A percentile compares a stretch with the other conserved stretches of the same genome.
Evolutionary conservation across 2,797 vertebrate genomes (phyloP).

Genomic region (Leptatherina wallacei): DNA sequence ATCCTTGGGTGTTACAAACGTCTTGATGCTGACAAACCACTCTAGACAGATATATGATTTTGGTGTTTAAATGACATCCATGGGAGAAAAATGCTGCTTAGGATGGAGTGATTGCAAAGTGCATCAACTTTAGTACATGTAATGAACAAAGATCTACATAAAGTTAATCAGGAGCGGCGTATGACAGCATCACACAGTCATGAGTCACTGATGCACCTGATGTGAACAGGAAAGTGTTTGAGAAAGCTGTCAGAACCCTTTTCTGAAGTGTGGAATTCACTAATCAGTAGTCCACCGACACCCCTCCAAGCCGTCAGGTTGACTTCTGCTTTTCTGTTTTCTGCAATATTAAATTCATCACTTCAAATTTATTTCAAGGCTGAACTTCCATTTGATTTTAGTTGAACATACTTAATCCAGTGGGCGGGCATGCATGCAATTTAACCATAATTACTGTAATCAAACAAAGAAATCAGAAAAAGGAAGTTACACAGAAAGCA

Average conservation of each 20-base stretch:
- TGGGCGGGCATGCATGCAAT: not conserved
- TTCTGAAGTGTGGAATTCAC: not conserved
- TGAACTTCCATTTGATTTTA: not conserved
- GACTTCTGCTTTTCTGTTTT: not conserved
- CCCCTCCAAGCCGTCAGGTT: not conserved
- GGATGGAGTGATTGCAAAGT: not conserved
- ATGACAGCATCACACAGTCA: not conserved
- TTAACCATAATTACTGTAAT: not conserved
- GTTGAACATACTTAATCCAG: not conserved
- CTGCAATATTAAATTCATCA: not conserved
- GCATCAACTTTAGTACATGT: not conserved
- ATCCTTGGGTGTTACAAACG: not conserved
- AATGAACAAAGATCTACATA: not conserved
- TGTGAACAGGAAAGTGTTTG: not conserved
- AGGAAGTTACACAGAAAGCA: not conserved
- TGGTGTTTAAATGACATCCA: not conserved
- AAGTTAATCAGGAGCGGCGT: not conserved
- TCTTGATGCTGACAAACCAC: constrained; percentile 1
- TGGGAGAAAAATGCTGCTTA: not conserved
- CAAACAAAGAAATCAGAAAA: not conserved
- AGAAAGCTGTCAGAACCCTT: not conserved
- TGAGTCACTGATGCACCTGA: not conserved
- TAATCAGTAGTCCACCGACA: not conserved
- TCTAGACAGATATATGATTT: not conserved
- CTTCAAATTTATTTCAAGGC: not conserved